A percentile compares a stretch with the other conserved stretches of the same genome.
Evolutionary conservation across 1,140 invertebrate species (phyloP).

Genomic region (Octopus sinensis): DNA sequence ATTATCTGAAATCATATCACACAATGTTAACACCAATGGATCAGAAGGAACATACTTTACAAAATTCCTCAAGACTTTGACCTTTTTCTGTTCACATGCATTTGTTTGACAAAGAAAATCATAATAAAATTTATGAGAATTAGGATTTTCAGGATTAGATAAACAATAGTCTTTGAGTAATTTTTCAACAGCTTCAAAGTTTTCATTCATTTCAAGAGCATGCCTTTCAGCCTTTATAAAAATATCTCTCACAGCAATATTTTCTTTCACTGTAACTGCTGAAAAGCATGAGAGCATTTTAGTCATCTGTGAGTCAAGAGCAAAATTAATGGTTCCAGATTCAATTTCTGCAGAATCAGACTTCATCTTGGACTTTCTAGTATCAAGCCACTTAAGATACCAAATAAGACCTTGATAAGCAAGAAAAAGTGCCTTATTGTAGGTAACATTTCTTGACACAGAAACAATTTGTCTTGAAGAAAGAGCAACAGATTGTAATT

Average conservation of each 20-base stretch:
- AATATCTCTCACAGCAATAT: not conserved
- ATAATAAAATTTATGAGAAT: constrained; percentile 32
- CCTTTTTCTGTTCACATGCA: not conserved
- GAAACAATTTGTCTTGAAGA: too few relatives aligned
- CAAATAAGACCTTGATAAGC: constrained; percentile 33
- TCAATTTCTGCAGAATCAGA: too few relatives aligned
- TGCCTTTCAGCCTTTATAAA: not conserved
- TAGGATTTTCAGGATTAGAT: constrained; percentile 31
- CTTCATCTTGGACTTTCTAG: too few relatives aligned
- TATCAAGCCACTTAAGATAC: constrained; percentile 29
- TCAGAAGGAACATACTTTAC: constrained; percentile 28
- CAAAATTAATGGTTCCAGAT: too few relatives aligned
- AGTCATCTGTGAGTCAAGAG: too few relatives aligned
- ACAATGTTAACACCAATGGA: constrained; percentile 28
- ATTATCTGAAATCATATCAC: constrained; percentile 21
- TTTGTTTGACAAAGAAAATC: constrained; percentile 20
- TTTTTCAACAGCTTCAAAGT: not conserved
- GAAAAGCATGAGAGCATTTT: not conserved
- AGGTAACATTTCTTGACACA: too few relatives aligned
- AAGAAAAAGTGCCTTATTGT: too few relatives aligned
- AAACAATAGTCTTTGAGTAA: constrained; percentile 27
- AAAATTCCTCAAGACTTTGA: constrained; percentile 22
- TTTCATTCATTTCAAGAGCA: not conserved
- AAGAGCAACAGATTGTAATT: too few relatives aligned
- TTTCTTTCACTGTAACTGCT: constrained; percentile 6